Conservation (phyloP, 2,888 invertebrate species). For the Andrena minutula region DNA sequence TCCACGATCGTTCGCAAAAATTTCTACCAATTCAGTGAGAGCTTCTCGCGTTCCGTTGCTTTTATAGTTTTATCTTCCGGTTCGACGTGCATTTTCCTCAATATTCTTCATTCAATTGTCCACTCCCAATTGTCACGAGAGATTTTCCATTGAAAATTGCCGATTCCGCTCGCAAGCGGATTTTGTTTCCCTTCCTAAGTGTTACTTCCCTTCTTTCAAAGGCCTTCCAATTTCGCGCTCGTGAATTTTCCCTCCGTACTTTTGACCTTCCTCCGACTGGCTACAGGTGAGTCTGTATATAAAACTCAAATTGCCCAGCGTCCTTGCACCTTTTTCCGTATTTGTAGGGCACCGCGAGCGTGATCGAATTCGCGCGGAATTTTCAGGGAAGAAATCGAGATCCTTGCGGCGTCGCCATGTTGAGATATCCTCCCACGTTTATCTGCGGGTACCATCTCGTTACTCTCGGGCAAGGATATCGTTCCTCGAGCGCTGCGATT, state of each 20-base stretch:
- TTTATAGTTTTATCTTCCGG: neutral
- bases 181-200: neutral
- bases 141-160: neutral
- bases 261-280: neutral
- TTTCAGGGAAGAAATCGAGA: slow-evolving; percentile 11
- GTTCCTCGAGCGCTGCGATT: neutral
- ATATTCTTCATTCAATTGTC: too few species aligned
- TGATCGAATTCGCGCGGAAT: slow-evolving; percentile 18
- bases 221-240: neutral
- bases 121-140: neutral
- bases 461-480: neutral
- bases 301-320: slow-evolving; percentile 20
- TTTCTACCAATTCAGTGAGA: too few species aligned
- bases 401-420: neutral
- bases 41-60: too few species aligned
- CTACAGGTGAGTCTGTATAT: slow-evolving; percentile 2
- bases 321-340: neutral
- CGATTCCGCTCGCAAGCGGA: neutral
- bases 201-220: neutral
- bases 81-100: too few species aligned
- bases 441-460: neutral
- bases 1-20: neutral
- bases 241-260: neutral
- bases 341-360: neutral
- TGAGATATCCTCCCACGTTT: neutral